phyloP scores from a whole-genome alignment of 2,797 vertebrate species.

The Manis crassicaudata region DNA sequence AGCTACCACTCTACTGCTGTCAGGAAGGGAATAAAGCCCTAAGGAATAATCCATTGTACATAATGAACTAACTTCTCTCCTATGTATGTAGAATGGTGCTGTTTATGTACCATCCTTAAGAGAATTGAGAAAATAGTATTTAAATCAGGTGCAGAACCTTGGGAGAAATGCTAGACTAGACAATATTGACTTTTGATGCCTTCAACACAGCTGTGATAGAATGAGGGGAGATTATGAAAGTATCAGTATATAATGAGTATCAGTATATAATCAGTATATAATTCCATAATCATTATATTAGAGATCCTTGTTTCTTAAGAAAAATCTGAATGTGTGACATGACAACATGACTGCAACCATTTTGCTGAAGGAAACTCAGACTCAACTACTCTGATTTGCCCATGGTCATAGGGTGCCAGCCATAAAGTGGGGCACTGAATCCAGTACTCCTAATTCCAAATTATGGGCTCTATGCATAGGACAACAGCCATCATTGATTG shows the following conservation, averaged over 20 bases:
- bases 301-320: neutral
- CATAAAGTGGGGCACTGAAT: neutral
- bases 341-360: neutral
- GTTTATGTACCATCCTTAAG: neutral
- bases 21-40: neutral
- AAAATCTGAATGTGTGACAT: neutral
- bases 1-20: neutral
- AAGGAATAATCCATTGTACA: neutral
- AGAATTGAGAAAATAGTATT: neutral
- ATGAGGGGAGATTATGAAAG: neutral
- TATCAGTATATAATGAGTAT: neutral
- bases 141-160: neutral
- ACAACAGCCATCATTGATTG: neutral
- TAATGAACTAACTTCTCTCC: neutral
- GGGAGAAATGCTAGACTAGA: neutral
- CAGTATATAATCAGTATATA: neutral
- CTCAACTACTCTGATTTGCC: neutral
- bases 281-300: neutral
- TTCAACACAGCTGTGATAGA: neutral
- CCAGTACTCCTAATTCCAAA: neutral
- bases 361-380: neutral
- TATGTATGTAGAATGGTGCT: neutral
- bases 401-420: neutral
- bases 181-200: neutral
- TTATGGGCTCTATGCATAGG: neutral